Conservation (phyloP, 2,113 vertebrate genomes). For the Galbula dea region DNA sequence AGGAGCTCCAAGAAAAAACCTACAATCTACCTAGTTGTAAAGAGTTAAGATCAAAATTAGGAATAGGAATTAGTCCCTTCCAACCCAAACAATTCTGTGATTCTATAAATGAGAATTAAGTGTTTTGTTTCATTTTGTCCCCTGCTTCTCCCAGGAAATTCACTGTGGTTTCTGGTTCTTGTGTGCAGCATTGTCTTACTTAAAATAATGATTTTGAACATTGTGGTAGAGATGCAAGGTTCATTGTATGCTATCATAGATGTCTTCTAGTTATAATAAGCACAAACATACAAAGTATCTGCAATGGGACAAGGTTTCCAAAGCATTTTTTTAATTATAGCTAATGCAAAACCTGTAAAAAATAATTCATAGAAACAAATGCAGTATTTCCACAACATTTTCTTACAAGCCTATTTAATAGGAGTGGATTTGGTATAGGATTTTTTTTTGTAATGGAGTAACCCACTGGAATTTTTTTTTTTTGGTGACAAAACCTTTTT, state of each 20-base stretch:
- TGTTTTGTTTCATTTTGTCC: not conserved
- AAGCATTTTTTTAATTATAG: not conserved
- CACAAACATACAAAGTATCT: not conserved
- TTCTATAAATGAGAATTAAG: not conserved
- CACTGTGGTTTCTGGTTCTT: not conserved
- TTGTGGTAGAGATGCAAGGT: not conserved
- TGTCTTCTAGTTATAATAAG: not conserved
- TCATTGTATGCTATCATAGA: not conserved
- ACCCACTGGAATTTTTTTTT: too few species aligned
- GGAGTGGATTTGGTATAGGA: not conserved
- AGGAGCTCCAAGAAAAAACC: not conserved
- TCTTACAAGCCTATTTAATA: not conserved
- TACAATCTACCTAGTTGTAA: not conserved
- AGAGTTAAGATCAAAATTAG: not conserved
- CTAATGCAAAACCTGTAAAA: not conserved
- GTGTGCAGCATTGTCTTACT: not conserved
- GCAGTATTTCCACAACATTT: not conserved
- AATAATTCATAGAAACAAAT: not conserved
- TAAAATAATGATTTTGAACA: not conserved
- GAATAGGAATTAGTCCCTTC: too few species aligned
- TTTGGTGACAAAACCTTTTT: too few species aligned
- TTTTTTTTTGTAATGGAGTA: not conserved
- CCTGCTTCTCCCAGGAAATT: not conserved
- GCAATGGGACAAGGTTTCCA: not conserved
- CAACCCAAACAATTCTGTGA: too few species aligned